Evolutionary conservation across 2,797 vertebrate genomes (phyloP).

Genomic region (Lutjanus argentimaculatus): DNA sequence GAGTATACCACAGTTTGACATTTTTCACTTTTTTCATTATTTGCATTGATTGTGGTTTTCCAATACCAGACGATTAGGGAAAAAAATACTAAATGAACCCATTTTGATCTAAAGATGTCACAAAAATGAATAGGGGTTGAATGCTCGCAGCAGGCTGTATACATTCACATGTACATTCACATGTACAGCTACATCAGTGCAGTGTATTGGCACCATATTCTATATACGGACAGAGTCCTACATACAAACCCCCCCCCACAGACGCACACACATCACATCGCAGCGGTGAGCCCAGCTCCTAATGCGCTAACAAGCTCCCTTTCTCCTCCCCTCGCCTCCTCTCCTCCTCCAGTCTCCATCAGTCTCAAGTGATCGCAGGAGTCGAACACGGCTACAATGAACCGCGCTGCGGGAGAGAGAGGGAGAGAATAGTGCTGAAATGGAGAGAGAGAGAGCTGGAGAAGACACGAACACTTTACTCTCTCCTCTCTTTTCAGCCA

Average conservation of each 20-base stretch:
- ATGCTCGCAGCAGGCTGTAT: neutral
- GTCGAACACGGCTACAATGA: slow-evolving; percentile 95
- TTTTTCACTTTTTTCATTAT: neutral
- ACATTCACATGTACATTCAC: slow-evolving; percentile 5
- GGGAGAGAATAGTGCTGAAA: slow-evolving; percentile 69
- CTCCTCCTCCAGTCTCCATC: slow-evolving; percentile 91
- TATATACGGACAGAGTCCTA: neutral
- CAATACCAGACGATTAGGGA: too few relatives aligned
- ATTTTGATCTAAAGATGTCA: neutral
- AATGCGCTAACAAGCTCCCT: slow-evolving; percentile 98
- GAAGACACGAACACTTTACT: slow-evolving; percentile 90
- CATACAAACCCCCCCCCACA: neutral
- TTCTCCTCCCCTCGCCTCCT: slow-evolving; percentile 91
- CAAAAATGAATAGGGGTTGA: neutral
- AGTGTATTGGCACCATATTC: slow-evolving; percentile 6
- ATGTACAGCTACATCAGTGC: neutral
- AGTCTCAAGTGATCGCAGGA: slow-evolving; percentile 92
- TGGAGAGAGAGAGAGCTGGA: slow-evolving; percentile 77
- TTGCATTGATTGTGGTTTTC: neutral
- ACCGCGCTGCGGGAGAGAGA: slow-evolving; percentile 90
- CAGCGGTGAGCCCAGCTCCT: slow-evolving; percentile 83
- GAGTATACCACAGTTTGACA: neutral
- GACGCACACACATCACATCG: slow-evolving; percentile 11
- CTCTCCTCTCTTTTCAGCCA: slow-evolving; percentile 89
- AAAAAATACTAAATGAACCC: neutral